Percentiles rank a stretch among this genome's conserved stretches.
Evolutionary conservation across 2,113 vertebrate species (phyloP).

Genomic region (Passer montanus): DNA sequence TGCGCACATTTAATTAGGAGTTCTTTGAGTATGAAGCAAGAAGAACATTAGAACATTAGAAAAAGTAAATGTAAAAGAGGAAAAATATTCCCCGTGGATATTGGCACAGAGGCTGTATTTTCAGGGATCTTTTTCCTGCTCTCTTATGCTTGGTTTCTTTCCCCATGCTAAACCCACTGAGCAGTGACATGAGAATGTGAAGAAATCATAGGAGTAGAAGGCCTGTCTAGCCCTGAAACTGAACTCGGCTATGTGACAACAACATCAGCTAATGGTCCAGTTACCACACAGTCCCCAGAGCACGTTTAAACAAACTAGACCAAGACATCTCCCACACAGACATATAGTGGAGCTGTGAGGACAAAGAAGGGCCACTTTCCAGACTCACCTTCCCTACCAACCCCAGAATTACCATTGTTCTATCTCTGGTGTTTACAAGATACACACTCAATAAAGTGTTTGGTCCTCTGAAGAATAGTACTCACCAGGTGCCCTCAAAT

Average conservation of each 20-base stretch:
- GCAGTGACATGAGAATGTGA: background rate
- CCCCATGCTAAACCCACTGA: accelerated
- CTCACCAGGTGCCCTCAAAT: background rate
- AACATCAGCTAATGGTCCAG: background rate
- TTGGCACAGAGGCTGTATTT: background rate
- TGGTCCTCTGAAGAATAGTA: background rate
- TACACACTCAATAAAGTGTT: background rate
- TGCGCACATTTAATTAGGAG: background rate
- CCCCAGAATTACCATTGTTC: background rate
- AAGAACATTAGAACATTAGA: background rate
- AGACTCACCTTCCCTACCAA: background rate
- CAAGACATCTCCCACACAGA: background rate
- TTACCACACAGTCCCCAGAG: background rate
- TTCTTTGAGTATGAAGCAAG: background rate
- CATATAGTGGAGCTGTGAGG: background rate
- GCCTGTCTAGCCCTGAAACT: background rate
- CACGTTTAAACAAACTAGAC: background rate
- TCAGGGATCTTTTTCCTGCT: background rate
- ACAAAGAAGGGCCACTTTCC: background rate
- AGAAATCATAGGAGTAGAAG: background rate
- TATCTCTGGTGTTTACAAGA: background rate
- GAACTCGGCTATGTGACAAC: background rate
- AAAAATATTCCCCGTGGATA: background rate
- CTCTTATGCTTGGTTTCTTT: background rate
- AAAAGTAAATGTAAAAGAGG: background rate